Evolutionary conservation across 2,888 invertebrate genomes (phyloP).

Genomic region (Zonitis immaculata): DNA sequence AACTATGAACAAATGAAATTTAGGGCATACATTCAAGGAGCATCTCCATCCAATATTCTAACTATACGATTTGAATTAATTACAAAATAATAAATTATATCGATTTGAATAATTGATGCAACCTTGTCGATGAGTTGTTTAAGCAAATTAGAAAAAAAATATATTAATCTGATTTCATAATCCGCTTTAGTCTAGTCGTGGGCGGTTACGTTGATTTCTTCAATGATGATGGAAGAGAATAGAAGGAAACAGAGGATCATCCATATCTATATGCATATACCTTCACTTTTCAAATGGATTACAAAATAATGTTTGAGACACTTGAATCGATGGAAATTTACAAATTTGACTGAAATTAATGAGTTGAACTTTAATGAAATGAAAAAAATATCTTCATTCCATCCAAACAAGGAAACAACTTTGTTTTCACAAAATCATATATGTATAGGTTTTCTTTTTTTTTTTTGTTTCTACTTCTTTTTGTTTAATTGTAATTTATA

Average conservation of each 20-base stretch:
- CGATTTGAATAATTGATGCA: not conserved
- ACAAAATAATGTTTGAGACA: not conserved
- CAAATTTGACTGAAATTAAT: not conserved
- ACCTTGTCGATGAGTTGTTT: not conserved
- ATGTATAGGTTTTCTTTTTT: not conserved
- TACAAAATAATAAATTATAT: not conserved
- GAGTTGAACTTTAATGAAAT: not conserved
- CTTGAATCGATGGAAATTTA: not conserved
- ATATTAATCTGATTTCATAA: not conserved
- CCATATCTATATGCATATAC: not conserved
- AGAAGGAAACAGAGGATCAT: not conserved
- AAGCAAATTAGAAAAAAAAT: not conserved
- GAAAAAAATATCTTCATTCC: not conserved
- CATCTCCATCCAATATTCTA: too few relatives aligned
- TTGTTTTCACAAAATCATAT: not conserved
- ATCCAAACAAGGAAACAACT: not conserved
- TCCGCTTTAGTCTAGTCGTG: not conserved
- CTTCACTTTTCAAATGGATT: not conserved
- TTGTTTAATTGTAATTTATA: too few relatives aligned
- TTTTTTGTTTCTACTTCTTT: too few relatives aligned
- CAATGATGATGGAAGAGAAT: too few relatives aligned
- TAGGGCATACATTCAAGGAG: not conserved
- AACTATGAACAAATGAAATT: not conserved
- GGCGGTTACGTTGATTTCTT: not conserved
- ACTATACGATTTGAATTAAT: too few relatives aligned